Evolutionary conservation across 2,797 vertebrate species (phyloP), one percentile per base, ranked within the genome.

Genomic region (Pyrocephalus nanus): DNA sequence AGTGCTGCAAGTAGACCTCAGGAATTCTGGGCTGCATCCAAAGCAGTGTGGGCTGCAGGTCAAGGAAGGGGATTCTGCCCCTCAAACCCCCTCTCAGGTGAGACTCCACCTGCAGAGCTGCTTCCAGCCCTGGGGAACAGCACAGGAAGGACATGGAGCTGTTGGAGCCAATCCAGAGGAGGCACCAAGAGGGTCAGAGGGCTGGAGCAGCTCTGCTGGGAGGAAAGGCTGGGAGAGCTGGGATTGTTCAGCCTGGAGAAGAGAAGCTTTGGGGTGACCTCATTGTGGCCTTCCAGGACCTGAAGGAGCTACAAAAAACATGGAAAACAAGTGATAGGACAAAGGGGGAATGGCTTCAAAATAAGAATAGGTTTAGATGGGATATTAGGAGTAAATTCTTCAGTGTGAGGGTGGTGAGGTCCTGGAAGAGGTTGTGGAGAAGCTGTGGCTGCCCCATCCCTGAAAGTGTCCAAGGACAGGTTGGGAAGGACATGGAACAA

Each of bases 401-500:
- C 42, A 25, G 13, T 48, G 23, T 11, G 34, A 48, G 51, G 13
- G 19, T 58, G 30, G 0, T 1, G 30, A 76, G 26, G 45, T 15
- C 7, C 16, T 81, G 34, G 26, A 2, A 47, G 0, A 14, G 15
- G 1, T 0, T 70, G 1, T 32, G 36, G 27, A 38, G 16, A 48
- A 60, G 23, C 3, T 53, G 57, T 58, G 34, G 15, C 9, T 76
- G 22, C 32, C 0, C 15, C 14, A 69, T 50, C 25, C 20, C 53
- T 65, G 71, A 16, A 13, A 82, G 1, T 53, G 47, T 19, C 19
- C 60, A 36, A 42, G 34, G 6, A 13, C 66, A 36, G 26, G 22
- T 0, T 66, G 67, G 73, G 70, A 0, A 0, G 17, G 5, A 7
- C 12, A 34, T 71, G 72, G 60, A 77, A 7, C 5, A 58, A 1